Conservation (phyloP, 1,140 invertebrate species). For the Pentalonia nigronervosa region DNA sequence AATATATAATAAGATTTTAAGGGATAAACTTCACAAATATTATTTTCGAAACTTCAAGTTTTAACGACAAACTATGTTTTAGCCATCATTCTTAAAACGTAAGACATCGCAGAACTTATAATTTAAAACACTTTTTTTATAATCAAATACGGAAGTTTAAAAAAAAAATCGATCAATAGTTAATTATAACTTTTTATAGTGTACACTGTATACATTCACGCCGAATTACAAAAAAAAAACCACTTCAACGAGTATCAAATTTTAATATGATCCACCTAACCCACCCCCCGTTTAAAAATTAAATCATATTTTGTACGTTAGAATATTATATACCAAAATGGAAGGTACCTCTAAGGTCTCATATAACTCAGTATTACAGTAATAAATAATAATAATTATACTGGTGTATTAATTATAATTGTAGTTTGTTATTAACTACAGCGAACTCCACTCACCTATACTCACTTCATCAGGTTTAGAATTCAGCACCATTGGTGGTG, state of each 20-base stretch:
- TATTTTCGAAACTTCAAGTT: background rate
- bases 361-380: background rate
- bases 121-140: background rate
- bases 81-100: background rate
- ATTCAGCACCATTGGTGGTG: background rate
- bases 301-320: background rate
- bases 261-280: background rate
- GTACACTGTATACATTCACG: background rate
- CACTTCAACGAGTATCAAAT: background rate
- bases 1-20: background rate
- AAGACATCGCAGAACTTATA: background rate
- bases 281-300: background rate
- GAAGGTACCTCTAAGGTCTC: background rate
- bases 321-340: background rate
- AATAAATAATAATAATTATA: conserved; percentile 2
- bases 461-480: background rate
- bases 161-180: conserved; percentile 10
- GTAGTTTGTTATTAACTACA: background rate
- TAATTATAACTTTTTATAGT: background rate
- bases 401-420: background rate
- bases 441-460: background rate
- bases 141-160: background rate
- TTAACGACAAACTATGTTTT: conserved; percentile 16
- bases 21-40: background rate
- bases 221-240: background rate